Percentiles rank a stretch among this genome's conserved stretches.
Evolutionary conservation across 2,797 vertebrate species (phyloP).

Genomic region (Tragopan temminckii): DNA sequence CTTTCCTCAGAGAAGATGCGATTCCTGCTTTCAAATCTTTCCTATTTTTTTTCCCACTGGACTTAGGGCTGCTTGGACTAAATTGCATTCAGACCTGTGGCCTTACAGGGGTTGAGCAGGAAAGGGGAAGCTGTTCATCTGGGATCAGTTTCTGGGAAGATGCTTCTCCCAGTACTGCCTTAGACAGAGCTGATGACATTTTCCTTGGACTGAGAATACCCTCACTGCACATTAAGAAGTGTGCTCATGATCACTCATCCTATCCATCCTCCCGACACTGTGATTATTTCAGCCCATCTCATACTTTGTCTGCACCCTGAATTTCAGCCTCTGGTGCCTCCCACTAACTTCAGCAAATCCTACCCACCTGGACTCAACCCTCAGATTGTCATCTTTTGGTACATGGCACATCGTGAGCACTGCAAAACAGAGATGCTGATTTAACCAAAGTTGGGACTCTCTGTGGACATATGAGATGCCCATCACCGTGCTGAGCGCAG

Average conservation of each 20-base stretch:
- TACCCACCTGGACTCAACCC: not conserved
- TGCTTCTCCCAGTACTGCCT: rapidly evolving
- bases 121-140: not conserved
- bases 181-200: not conserved
- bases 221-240: not conserved
- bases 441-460: rapidly evolving
- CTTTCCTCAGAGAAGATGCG: not conserved
- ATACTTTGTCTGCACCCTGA: not conserved
- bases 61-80: not conserved
- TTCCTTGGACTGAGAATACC: rapidly evolving
- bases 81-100: not conserved
- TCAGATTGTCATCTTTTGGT: not conserved
- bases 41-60: not conserved
- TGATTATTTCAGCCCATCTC: not conserved
- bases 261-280: no score
- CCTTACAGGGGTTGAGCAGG: not conserved
- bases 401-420: rapidly evolving
- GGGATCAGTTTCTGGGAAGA: not conserved
- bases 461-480: rapidly evolving
- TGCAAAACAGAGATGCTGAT: not conserved
- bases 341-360: not conserved
- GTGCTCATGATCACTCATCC: not conserved
- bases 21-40: not conserved
- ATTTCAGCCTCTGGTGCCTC: not conserved
- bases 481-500: not conserved